phyloP scores from a whole-genome alignment of 2,113 vertebrate genomes.

The Oncorhynchus tshawytscha region DNA sequence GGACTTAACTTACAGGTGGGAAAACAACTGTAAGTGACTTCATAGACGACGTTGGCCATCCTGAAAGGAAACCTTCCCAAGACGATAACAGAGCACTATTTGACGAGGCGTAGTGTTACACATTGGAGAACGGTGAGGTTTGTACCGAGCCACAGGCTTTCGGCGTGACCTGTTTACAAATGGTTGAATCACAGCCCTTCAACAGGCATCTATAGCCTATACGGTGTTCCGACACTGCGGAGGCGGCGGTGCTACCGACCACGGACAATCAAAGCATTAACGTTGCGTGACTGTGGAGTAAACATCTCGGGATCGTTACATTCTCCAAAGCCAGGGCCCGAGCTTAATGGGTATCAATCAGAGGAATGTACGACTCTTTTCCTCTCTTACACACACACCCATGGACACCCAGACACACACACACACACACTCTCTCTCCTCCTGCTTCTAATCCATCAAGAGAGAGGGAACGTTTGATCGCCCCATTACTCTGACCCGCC shows the following conservation, averaged over 20 bases:
- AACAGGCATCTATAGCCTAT: constrained; percentile 1
- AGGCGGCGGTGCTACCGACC: constrained; percentile 9
- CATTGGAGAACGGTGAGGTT: neutral
- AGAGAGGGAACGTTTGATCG: constrained; percentile 15
- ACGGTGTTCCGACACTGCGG: constrained; percentile 8
- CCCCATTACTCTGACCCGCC: constrained; percentile 14
- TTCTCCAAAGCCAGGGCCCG: constrained; percentile 23
- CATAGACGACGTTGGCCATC: neutral
- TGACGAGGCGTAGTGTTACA: neutral
- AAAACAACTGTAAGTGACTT: constrained; percentile 7
- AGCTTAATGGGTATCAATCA: constrained; percentile 42
- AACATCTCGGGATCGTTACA: constrained; percentile 49
- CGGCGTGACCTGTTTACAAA: constrained; percentile 1
- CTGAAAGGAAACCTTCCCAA: neutral
- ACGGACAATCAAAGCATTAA: constrained; percentile 40
- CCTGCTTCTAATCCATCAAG: constrained; percentile 15
- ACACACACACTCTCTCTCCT: neutral
- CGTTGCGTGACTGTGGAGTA: constrained; percentile 41
- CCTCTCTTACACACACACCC: neutral
- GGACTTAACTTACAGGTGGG: constrained; percentile 7
- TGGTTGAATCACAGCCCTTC: constrained; percentile 3
- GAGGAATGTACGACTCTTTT: constrained; percentile 28
- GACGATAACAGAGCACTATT: neutral
- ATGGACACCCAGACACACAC: too few species aligned
- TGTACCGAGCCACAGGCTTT: neutral